Base-by-base conservation (phyloP, 2,797 vertebrate genomes). In the Acanthopagrus latus region DNA sequence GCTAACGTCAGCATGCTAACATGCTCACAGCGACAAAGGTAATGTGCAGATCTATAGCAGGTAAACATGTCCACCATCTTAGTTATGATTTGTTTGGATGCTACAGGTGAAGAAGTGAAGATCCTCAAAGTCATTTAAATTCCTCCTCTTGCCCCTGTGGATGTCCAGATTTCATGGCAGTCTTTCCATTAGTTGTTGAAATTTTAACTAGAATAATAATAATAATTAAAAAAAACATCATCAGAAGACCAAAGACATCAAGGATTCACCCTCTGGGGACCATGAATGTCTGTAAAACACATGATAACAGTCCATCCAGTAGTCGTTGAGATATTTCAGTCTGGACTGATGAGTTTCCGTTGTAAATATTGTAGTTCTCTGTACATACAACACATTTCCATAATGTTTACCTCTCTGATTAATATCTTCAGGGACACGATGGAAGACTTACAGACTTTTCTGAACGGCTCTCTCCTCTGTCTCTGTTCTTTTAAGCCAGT, bases 391-490 rank as follows among this genome's bases (percentile, higher is more conserved):
- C 44, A 57, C 38, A 29, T 58, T 60, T 47, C 7, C 33, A 55
- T 25, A 64, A 27, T 64, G n/a, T 79, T 62, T 55, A 5, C 12
- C 20, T 20, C 67, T 71, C 20, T 23, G 51, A 23, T 66, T 10
- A 3, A 57, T 17, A 74, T 50, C 3, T 11, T 52, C 11, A 58
- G 23, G 20, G n/a, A 20, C 50, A 38, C 47, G 17, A 43, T n/a
- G 21, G 48, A 27, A 44, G 11, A 44, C 13, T 44, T 44, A 44
- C 12, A 44, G 43, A 13, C 18, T 57, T 48, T 52, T 65, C 5
- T 48, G 10, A 76, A 48, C 38, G 65, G 43, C 46, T 18, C 44
- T 17, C 8, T 44, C 43, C 43, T 4, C 43, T 5, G 38, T 60
- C 54, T 73, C 29, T 56, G 14, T 74, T 27, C 41, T 59, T 18